phyloP scores from a whole-genome alignment of 2,797 vertebrate genomes.

The Vultur gryphus region DNA sequence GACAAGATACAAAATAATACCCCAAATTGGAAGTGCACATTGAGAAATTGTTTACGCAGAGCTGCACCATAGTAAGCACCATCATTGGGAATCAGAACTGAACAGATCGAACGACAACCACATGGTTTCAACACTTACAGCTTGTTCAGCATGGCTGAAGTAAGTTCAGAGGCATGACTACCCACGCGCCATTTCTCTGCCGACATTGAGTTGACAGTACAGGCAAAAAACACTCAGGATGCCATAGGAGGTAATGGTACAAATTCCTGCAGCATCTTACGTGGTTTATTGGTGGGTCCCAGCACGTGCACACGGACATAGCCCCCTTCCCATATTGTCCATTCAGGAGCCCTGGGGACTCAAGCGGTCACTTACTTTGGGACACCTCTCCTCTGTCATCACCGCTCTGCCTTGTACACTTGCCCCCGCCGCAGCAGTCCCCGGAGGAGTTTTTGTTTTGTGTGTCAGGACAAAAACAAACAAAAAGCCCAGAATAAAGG shows the following conservation, averaged over 20 bases:
- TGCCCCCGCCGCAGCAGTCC: not conserved
- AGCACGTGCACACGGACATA: accelerated
- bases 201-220: accelerated
- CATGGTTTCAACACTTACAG: not conserved
- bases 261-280: not conserved
- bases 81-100: not conserved
- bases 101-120: accelerated
- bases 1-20: not conserved
- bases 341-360: not conserved
- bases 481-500: conserved; percentile 48
- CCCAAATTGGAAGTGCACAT: accelerated
- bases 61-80: not conserved
- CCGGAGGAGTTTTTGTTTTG: not conserved
- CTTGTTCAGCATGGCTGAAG: not conserved
- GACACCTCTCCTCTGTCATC: conserved; percentile 58
- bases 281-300: not conserved
- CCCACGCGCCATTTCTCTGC: not conserved
- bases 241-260: accelerated
- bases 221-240: not conserved
- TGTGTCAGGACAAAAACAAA: conserved; percentile 4
- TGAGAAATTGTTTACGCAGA: not conserved
- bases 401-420: not conserved
- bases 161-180: not conserved
- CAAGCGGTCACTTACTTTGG: conserved; percentile 38
- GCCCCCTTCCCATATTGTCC: not conserved